Evolutionary conservation across 2,113 vertebrate species (phyloP).

Genomic region (Rhea pennata): DNA sequence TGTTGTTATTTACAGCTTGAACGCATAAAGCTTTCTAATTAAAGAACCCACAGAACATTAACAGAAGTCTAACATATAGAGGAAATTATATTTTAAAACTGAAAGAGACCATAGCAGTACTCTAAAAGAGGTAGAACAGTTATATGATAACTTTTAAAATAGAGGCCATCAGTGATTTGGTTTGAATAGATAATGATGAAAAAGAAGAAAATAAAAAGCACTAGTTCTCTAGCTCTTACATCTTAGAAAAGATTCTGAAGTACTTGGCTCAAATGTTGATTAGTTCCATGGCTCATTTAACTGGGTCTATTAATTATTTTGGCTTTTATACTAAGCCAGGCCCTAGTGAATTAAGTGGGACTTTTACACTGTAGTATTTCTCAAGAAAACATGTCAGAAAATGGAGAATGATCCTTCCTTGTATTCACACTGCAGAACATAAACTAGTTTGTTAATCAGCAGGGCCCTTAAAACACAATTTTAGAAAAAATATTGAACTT

Average conservation of each 20-base stretch:
- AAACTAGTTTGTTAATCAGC: background rate
- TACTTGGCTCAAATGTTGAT: background rate
- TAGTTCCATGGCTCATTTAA: background rate
- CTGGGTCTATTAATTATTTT: background rate
- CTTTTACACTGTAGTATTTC: background rate
- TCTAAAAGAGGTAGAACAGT: background rate
- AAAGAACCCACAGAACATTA: background rate
- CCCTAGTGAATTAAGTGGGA: background rate
- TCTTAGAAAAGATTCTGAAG: background rate
- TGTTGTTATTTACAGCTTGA: background rate
- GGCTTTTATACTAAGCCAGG: background rate
- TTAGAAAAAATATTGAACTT: background rate
- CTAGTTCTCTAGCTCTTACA: background rate
- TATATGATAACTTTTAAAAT: background rate
- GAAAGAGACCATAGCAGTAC: background rate
- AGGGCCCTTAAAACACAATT: background rate
- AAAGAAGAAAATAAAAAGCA: background rate
- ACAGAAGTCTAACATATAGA: background rate
- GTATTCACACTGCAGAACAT: background rate
- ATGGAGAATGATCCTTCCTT: background rate
- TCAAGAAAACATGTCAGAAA: background rate
- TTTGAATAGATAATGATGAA: background rate
- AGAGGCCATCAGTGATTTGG: background rate
- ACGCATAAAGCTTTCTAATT: background rate
- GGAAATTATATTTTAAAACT: background rate